Evolutionary conservation across 2,888 invertebrate species (phyloP).

Genomic region (Chirona hameri): DNA sequence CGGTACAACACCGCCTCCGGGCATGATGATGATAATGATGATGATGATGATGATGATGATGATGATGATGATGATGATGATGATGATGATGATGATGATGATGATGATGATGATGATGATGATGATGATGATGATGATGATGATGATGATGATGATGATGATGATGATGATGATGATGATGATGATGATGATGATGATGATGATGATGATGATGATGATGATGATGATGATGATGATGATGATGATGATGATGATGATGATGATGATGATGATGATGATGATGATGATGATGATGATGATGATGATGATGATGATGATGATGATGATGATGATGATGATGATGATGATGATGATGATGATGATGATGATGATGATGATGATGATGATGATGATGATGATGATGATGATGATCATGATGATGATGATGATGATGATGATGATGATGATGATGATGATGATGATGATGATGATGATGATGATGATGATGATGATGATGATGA

Average conservation of each 20-base stretch:
- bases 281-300: conserved; percentile 10
- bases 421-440: conserved; percentile 1
- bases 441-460: conserved; percentile 6
- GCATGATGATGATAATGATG: conserved; percentile 1
- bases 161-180: conserved; percentile 22
- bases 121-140: conserved; percentile 22
- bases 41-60: conserved; percentile 10
- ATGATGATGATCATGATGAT: conserved; percentile 12
- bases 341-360: conserved; percentile 22
- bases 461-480: conserved; percentile 2
- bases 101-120: conserved; percentile 22
- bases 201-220: conserved; percentile 22
- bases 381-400: conserved; percentile 22
- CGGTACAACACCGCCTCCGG: not conserved
- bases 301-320: conserved; percentile 22
- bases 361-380: conserved; percentile 22
- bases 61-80: conserved; percentile 10
- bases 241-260: not conserved
- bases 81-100: conserved; percentile 22
- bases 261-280: not conserved
- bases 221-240: conserved; percentile 4
- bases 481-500: too few species aligned
- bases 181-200: conserved; percentile 22
- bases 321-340: conserved; percentile 22
- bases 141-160: conserved; percentile 22